Base-by-base conservation (phyloP, 2,888 invertebrate species). In the Diadegma fenestrale region DNA sequence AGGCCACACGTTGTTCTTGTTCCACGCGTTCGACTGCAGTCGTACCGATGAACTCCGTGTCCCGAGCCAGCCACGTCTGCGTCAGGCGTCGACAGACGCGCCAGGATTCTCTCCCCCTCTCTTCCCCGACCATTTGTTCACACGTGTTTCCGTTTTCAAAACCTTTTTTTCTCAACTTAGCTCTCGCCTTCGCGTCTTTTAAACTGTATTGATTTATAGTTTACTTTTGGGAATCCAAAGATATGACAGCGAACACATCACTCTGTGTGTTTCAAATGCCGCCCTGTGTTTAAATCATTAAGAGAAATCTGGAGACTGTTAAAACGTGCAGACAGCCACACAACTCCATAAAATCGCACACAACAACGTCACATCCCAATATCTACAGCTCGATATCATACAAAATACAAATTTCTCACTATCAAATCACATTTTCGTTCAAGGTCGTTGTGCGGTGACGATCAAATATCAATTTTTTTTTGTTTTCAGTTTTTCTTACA, bases 171-270 rank as follows among this genome's bases (percentile, higher is more conserved):
- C 41, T 43, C 63, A 85, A 78, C 88, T 80, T 82, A 81, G 26
- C 64, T 80, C 85, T 88, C 41, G n/a, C 54, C 84, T 87, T 14
- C 78, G 79, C 83, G 85, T 87, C 88, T 87, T 88, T 88, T 81
- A 87, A 85, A 85, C 87, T 88, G 86, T 88, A 88, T 90, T 91
- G 90, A 90, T 90, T 90, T 90, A 90, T 87, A 72, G 86, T 84
- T 86, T 85, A 82, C 88, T 90, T 90, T 90, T 88, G 81, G 78
- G 90, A 90, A 90, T 86, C 87, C 86, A 69, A 58, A 63, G 78
- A 82, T 79, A 45, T 54, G 75, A 58, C 51, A 33, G 26, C 63
- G 78, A 68, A 77, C 78, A 64, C 75, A 64, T 69, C 73, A 33
- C 51, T 17, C 66, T 82, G 26, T 63, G 78, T 64, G 75, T 71